A percentile compares a stretch with the other conserved stretches of the same genome.
Evolutionary conservation across 2,888 invertebrate species (phyloP).

Genomic region (Chrysolina americana): DNA sequence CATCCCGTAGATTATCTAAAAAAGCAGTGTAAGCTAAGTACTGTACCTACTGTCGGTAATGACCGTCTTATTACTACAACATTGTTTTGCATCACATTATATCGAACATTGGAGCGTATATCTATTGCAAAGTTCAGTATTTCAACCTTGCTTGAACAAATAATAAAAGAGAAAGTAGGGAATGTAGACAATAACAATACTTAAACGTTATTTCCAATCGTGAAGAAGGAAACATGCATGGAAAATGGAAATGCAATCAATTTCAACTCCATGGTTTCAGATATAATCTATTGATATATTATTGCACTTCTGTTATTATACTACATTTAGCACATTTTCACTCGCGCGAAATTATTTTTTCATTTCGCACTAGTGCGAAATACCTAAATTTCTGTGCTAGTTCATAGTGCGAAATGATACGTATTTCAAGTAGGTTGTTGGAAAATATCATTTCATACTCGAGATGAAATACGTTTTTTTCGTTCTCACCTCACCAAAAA

Average conservation of each 20-base stretch:
- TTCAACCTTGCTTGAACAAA: slow-evolving; percentile 23
- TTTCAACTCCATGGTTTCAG: neutral
- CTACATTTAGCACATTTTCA: too few relatives aligned
- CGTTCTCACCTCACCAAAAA: too few relatives aligned
- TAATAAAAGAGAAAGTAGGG: slow-evolving; percentile 24
- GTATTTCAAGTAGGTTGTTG: too few relatives aligned
- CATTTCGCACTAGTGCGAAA: too few relatives aligned
- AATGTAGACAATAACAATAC: neutral
- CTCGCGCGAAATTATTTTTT: too few relatives aligned
- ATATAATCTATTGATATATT: too few relatives aligned
- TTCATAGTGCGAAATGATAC: too few relatives aligned
- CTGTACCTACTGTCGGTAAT: neutral
- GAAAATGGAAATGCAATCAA: neutral
- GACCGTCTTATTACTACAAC: neutral
- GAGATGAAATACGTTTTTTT: too few relatives aligned
- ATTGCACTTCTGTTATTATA: too few relatives aligned
- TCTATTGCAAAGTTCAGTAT: slow-evolving; percentile 22
- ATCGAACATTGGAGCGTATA: slow-evolving; percentile 2
- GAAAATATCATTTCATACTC: too few relatives aligned
- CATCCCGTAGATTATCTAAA: too few relatives aligned
- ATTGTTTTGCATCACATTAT: neutral
- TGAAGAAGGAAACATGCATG: neutral
- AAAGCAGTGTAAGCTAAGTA: neutral
- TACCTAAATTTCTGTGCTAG: too few relatives aligned
- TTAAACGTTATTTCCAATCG: neutral